Percentiles rank a stretch among this genome's conserved stretches.
phyloP scores from a whole-genome alignment of 1,140 invertebrate genomes.

The Ostrea denselamellosa region DNA sequence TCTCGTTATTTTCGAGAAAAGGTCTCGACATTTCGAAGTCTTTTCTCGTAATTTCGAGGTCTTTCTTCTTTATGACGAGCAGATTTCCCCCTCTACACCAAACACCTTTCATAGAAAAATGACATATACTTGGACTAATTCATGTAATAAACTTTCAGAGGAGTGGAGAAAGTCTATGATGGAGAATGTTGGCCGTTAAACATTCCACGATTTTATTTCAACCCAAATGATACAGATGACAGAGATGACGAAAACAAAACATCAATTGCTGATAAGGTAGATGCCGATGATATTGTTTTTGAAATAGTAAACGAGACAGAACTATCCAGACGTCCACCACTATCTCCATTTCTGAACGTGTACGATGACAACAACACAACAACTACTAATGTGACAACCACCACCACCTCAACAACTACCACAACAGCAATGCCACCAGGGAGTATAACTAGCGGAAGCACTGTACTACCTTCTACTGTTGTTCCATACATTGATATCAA shows the following conservation, averaged over 20 bases:
- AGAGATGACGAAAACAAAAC: neutral
- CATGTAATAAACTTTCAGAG: neutral
- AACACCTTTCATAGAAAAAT: no score
- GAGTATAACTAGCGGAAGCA: neutral
- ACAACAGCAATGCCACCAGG: neutral
- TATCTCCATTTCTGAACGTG: neutral
- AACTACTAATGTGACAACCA: neutral
- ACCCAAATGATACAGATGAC: neutral
- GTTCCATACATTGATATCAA: neutral
- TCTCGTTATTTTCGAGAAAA: no score
- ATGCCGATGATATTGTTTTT: neutral
- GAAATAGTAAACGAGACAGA: slow-evolving; percentile 20
- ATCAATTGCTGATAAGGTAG: neutral
- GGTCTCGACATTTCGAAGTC: no score
- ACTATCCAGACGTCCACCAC: neutral
- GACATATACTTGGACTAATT: neutral
- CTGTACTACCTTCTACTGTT: neutral
- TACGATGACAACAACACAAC: neutral
- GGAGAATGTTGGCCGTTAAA: slow-evolving; percentile 25
- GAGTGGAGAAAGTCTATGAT: neutral
- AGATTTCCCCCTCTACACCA: no score
- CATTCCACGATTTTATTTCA: neutral
- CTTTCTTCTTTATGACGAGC: no score
- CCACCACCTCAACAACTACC: neutral
- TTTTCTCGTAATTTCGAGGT: no score